Evolutionary conservation across 2,888 invertebrate genomes (phyloP).

Genomic region (Tetragonisca angustula): DNA sequence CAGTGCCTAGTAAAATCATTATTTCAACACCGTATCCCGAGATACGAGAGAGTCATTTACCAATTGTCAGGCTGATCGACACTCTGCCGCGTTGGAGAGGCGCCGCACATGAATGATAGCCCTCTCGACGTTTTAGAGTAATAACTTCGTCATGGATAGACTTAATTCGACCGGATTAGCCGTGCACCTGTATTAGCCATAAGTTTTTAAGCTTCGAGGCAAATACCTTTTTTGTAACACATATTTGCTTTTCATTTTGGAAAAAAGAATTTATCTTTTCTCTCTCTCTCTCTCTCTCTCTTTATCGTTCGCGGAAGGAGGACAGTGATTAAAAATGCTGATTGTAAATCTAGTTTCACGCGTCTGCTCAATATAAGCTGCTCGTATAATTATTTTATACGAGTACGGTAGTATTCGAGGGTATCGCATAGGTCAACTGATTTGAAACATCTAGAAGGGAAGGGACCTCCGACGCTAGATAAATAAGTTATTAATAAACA

Average conservation of each 20-base stretch:
- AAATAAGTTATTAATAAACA: constrained; percentile 65
- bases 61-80: constrained; percentile 67
- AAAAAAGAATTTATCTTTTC: no score
- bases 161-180: constrained; percentile 39
- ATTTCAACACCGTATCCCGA: constrained; percentile 50
- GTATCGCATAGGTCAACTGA: constrained; percentile 69
- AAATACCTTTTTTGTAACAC: not conserved
- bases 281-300: not conserved
- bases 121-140: constrained; percentile 62
- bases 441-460: constrained; percentile 59
- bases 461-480: constrained; percentile 59
- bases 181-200: constrained; percentile 36
- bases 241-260: not conserved
- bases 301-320: not conserved
- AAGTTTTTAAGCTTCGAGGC: not conserved
- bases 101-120: constrained; percentile 68
- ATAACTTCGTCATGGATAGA: constrained; percentile 57
- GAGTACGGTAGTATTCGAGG: constrained; percentile 53
- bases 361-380: not conserved
- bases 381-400: not conserved
- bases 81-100: constrained; percentile 64
- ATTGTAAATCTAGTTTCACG: not conserved
- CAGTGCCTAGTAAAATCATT: constrained; percentile 55
- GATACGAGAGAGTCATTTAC: constrained; percentile 70
- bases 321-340: not conserved